Evolutionary conservation across 2,797 vertebrate species (phyloP), one percentile per base, ranked within the genome.

Genomic region (Oryzias dopingdopingensis): DNA sequence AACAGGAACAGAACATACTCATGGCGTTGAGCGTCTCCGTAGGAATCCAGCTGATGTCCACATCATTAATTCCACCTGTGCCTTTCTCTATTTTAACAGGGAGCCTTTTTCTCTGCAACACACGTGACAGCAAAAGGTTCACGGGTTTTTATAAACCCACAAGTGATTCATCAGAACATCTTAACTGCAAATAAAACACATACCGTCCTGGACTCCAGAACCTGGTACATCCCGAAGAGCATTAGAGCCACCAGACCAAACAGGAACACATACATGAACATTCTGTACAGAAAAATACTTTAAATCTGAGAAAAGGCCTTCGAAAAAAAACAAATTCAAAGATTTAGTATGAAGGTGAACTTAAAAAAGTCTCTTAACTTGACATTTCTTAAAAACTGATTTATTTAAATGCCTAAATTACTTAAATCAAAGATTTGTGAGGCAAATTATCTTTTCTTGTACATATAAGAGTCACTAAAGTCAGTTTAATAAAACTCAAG

Each of bases 41-140:
- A 61, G 91, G 92, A 62, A 93, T 91, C 92, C 92, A 93, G 89
- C 91, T 92, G 81, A 93, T 92, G 80, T 93, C 92, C 66, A 92
- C 92, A 7, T 91, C 82, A 6, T 44, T 89, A 54, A 90, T 74
- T 1, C 88, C 88, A 16, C 73, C 67, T 0, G 91, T 92, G 32
- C 92, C 91, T 14, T 83, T 91, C 80, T 93, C 92, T 8, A 92
- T 77, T 79, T 91, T 92, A 65, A 86, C 74, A 4, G 88, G 23
- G 5, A 89, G 4, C 76, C 92, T 79, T 81, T 82, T 92, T 68
- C 80, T 91, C 92, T 93, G 85, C 44, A 85, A 43, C 72, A 56
- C 20, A 62, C 16, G 81, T 10, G 14, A 29, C 13, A 15, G 63
- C 58, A 67, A 2, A 67, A 6, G 17, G 44, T 15, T 14, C 15